Base-by-base conservation (phyloP, 2,888 invertebrate genomes). In the Philaethria dido region DNA sequence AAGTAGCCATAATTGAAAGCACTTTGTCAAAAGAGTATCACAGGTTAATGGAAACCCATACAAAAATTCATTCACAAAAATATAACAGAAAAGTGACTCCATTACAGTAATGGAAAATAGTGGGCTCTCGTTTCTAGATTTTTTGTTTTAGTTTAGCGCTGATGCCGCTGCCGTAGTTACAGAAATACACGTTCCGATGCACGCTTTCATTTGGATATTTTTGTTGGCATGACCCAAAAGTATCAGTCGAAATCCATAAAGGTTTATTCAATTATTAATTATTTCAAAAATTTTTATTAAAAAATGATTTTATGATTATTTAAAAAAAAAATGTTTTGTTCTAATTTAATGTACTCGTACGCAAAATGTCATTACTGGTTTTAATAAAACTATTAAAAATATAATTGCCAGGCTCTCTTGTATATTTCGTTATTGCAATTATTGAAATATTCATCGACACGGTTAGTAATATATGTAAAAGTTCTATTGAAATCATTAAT, bases 71-170 rank as follows among this genome's bases (percentile, higher is more conserved):
- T 81, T 79, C 78, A 79, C 81, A 81, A 83, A 85, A 87, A 86
- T 82, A 78, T 84, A 80, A 82, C 82, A 78, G 82, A 81, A 84
- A 73, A 73, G 70, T 72, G 72, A 71, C 72, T 73, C 74, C 87
- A 88, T 89, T 89, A 88, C 79, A 75, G 78, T 89, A 88, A 88
- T 89, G 88, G 87, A 87, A 88, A 88, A 88, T 86, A 89, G 85
- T 87, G 85, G 81, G 81, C 83, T 82, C 83, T 84, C 82, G 74
- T 81, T 78, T 82, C 68, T 70, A 54, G 64, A 70, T 72, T 72
- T 72, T 71, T 71, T 69, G 67, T 70, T 74, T 71, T 71, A 68
- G 70, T 71, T 70, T 71, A 59, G 70, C 69, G 66, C 66, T 69
- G 73, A 69, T 73, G 70, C 64, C 18, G 29, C 48, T 69, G 69